Evolutionary conservation across 2,797 vertebrate species (phyloP).

Genomic region (Etheostoma nigrum): DNA sequence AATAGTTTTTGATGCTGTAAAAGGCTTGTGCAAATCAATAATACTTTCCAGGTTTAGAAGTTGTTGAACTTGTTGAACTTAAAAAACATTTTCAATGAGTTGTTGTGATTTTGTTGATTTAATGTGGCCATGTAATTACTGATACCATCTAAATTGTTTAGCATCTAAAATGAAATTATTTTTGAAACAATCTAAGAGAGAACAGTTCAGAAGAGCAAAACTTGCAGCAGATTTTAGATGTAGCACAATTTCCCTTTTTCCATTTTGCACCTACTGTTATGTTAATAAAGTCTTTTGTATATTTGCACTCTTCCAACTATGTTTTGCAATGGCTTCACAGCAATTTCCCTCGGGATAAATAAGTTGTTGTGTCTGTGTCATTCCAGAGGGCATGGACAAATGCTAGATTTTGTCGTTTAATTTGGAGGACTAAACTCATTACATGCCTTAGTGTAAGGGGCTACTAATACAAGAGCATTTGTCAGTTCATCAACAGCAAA

Average conservation of each 20-base stretch:
- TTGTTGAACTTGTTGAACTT: neutral
- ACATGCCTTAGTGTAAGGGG: neutral
- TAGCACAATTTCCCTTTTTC: too few relatives aligned
- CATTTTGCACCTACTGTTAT: too few relatives aligned
- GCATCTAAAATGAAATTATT: neutral
- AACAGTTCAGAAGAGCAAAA: neutral
- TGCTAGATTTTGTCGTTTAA: neutral
- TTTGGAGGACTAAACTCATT: neutral
- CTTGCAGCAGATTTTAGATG: constrained; percentile 2
- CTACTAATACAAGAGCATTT: neutral
- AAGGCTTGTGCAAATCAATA: too few relatives aligned
- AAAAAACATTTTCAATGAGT: neutral
- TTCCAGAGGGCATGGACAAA: neutral
- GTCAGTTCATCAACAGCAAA: neutral
- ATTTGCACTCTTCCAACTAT: too few relatives aligned
- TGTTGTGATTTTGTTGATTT: neutral
- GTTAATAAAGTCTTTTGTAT: too few relatives aligned
- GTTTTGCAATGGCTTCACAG: too few relatives aligned
- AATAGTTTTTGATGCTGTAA: too few relatives aligned
- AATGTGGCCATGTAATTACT: neutral
- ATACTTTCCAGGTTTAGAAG: neutral
- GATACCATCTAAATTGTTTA: neutral
- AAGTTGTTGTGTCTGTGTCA: neutral
- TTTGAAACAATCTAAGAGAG: neutral
- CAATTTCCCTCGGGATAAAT: too few relatives aligned